Percentiles rank a stretch among this genome's conserved stretches.
Evolutionary conservation across 2,797 vertebrate genomes (phyloP).

Genomic region (Sebastes iracundus): DNA sequence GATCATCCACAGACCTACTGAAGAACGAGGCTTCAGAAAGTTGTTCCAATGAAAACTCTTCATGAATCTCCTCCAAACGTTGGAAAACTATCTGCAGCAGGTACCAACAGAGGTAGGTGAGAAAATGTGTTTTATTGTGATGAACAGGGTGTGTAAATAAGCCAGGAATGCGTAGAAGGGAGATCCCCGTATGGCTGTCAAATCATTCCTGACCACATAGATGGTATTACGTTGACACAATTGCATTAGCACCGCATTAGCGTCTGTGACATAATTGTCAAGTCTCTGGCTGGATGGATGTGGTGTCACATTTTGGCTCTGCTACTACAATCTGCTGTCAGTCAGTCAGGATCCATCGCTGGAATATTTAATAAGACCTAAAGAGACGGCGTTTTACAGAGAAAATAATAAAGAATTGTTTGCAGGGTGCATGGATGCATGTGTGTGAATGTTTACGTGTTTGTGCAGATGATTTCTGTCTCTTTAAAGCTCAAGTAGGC

Average conservation of each 20-base stretch:
- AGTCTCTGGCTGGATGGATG: neutral
- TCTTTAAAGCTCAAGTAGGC: conserved; percentile 11
- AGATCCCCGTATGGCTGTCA: neutral
- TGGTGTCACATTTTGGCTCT: neutral
- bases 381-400: neutral
- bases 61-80: neutral
- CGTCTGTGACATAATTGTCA: neutral
- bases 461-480: neutral
- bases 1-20: neutral
- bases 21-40: neutral
- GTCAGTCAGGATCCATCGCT: neutral
- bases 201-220: neutral
- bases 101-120: neutral
- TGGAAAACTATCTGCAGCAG: neutral
- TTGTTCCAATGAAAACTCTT: neutral
- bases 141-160: neutral
- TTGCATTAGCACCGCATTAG: conserved; percentile 4
- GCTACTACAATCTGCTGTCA: conserved; percentile 1
- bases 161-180: neutral
- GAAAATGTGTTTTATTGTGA: neutral
- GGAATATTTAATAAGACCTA: neutral
- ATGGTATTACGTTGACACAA: neutral
- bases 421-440: neutral
- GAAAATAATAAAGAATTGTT: neutral
- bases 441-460: conserved; percentile 8